Percentiles rank a stretch among this genome's conserved stretches.
Evolutionary conservation across 2,113 vertebrate genomes (phyloP).

Genomic region (Danionella cerebrum): DNA sequence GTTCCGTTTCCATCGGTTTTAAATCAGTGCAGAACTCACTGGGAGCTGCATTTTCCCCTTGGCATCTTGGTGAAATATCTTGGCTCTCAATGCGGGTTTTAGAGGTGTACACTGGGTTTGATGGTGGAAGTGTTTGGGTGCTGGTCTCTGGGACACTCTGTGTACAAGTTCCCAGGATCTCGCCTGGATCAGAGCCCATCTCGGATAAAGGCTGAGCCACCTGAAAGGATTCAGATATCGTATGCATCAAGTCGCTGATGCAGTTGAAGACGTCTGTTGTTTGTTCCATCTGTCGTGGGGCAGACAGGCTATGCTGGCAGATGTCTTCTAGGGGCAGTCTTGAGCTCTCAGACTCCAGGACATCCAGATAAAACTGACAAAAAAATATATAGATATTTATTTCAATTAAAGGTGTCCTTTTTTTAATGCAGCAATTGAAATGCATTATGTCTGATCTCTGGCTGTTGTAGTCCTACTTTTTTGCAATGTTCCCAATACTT

Average conservation of each 20-base stretch:
- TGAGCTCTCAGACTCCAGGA: conserved; percentile 9
- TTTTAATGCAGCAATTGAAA: no score
- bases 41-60: neutral
- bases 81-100: no score
- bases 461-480: no score
- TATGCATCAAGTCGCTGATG: neutral
- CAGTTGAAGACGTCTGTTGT: neutral
- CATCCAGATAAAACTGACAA: conserved; percentile 20
- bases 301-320: neutral
- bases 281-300: neutral
- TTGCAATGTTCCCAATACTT: no score
- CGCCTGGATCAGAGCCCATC: neutral
- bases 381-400: neutral
- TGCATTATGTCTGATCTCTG: no score
- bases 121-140: neutral
- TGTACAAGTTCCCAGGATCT: neutral
- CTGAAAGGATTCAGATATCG: neutral
- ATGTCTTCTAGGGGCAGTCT: neutral
- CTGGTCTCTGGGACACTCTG: neutral
- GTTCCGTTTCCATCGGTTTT: neutral
- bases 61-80: neutral
- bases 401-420: no score
- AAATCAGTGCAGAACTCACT: neutral
- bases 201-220: neutral
- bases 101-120: neutral